Evolutionary conservation across 2,888 invertebrate genomes (phyloP).

Genomic region (Cephonodes hylas): DNA sequence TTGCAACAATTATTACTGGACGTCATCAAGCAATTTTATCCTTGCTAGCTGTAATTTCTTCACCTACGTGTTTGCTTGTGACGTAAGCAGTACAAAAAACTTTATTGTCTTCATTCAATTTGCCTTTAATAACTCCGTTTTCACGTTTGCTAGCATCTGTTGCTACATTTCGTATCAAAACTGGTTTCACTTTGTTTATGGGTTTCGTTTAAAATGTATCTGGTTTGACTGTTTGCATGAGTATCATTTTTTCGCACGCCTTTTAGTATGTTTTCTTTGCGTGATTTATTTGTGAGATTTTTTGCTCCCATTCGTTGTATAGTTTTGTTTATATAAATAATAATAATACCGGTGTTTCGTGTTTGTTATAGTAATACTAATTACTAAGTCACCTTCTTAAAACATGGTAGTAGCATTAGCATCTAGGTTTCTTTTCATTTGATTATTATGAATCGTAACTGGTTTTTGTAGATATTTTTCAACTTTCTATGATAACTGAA

Average conservation of each 20-base stretch:
- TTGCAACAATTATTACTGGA: not conserved
- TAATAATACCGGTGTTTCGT: too few relatives aligned
- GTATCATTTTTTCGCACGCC: not conserved
- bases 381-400: too few relatives aligned
- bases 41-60: not conserved
- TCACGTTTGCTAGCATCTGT: not conserved
- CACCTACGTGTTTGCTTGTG: not conserved
- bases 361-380: too few relatives aligned
- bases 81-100: not conserved
- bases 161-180: not conserved
- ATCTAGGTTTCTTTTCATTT: too few relatives aligned
- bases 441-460: too few relatives aligned
- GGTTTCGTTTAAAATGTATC: not conserved
- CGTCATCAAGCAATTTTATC: conserved; percentile 7
- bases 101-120: conserved; percentile 10
- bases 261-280: too few relatives aligned
- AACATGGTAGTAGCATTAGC: too few relatives aligned
- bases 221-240: not conserved
- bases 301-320: too few relatives aligned
- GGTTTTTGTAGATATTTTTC: too few relatives aligned
- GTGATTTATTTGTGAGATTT: too few relatives aligned
- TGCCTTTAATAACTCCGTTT: not conserved
- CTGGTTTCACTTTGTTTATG: not conserved
- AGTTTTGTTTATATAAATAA: too few relatives aligned
- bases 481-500: too few relatives aligned